Conservation (phyloP, 2,797 vertebrate genomes). For the Trachops cirrhosus region DNA sequence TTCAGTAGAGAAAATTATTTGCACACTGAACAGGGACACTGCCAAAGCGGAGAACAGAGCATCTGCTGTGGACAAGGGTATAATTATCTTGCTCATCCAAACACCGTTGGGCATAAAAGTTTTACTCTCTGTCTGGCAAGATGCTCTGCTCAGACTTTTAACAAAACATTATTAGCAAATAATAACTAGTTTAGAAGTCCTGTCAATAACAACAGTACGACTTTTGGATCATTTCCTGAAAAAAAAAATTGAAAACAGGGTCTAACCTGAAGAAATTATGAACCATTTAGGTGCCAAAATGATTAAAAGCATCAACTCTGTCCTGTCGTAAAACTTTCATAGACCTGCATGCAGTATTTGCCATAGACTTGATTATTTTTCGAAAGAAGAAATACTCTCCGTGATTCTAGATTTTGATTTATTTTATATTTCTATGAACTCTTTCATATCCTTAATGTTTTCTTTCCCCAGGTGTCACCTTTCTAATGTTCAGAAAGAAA, state of each 20-base stretch:
- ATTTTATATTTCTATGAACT: background rate
- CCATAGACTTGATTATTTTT: background rate
- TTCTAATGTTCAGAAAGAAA: slow-evolving; percentile 43
- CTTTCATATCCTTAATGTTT: background rate
- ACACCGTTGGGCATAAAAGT: slow-evolving; percentile 65
- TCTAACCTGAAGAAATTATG: slow-evolving; percentile 41
- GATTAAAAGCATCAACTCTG: background rate
- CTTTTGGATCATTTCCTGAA: slow-evolving; percentile 3
- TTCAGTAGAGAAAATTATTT: slow-evolving; percentile 61
- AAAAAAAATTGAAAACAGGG: background rate
- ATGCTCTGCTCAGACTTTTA: slow-evolving; percentile 55
- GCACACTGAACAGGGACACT: slow-evolving; percentile 54
- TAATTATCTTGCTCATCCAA: slow-evolving; percentile 75
- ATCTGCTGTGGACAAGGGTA: slow-evolving; percentile 68
- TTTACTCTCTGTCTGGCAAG: slow-evolving; percentile 61
- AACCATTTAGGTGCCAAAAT: slow-evolving; percentile 49
- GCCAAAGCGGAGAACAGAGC: slow-evolving; percentile 67
- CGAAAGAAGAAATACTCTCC: background rate
- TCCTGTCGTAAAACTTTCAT: background rate
- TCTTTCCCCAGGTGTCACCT: background rate
- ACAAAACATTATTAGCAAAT: slow-evolving; percentile 61
- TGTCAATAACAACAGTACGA: slow-evolving; percentile 45
- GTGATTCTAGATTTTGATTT: background rate
- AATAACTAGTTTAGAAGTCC: slow-evolving; percentile 58
- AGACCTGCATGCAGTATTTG: background rate